These are phyloP conservation scores for Tachysurus fulvidraco DNA, from an alignment of 2,113 vertebrate species.

Conservation along the genomic window DNA sequence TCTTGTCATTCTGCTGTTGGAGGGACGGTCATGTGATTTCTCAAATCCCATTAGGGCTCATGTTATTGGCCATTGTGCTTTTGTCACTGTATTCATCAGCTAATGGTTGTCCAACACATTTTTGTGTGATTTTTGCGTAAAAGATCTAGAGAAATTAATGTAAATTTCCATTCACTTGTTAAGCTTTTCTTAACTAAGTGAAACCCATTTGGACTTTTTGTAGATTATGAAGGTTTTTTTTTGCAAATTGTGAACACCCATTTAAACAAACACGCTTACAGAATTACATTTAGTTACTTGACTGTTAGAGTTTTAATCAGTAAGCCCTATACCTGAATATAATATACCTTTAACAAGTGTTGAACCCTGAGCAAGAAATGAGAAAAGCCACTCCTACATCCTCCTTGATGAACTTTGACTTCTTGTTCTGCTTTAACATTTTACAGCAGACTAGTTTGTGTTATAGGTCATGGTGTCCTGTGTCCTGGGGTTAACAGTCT, in stretches of 20 bases:
- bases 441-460: neutral
- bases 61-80: slow-evolving; percentile 34
- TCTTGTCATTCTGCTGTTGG: slow-evolving; percentile 4
- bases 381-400: neutral
- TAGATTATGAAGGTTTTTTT: too few species aligned
- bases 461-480: neutral
- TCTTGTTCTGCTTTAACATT: neutral
- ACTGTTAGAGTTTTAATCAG: neutral
- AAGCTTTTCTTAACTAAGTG: neutral
- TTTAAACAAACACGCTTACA: neutral
- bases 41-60: slow-evolving; percentile 35
- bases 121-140: neutral
- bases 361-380: neutral
- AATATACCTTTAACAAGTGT: neutral
- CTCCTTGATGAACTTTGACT: neutral
- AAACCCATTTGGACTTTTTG: neutral
- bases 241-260: neutral
- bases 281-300: neutral
- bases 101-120: neutral
- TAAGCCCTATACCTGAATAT: neutral
- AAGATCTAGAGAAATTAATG: neutral
- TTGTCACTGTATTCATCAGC: slow-evolving; percentile 4
- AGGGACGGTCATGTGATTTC: slow-evolving; percentile 40
- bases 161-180: neutral
- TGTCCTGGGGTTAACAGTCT: neutral